Base-by-base conservation (phyloP, 2,888 invertebrate species). In the Torymus texanus region DNA sequence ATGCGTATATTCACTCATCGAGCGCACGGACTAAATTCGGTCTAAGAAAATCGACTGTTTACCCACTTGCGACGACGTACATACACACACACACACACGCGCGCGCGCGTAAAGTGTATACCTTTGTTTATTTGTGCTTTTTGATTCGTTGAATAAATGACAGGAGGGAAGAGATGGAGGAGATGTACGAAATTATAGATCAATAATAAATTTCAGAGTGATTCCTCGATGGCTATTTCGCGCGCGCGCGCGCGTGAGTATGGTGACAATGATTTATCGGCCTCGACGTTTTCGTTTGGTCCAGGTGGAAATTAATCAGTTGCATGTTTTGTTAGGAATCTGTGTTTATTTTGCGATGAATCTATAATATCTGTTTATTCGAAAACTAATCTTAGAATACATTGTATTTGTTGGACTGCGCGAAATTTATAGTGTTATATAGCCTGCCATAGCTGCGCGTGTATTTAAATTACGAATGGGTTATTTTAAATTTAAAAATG, bases 121-220 rank as follows among this genome's bases (percentile, higher is more conserved):
- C 29, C 53, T 61, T 66, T 71, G 66, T 79, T 79, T 75, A 79
- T 59, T 66, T 71, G 29, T 5, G 56, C 29, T 41, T 63, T 63
- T 67, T 24, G 21, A 71, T 59, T 50, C 12, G 11, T n/a, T 71
- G 71, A 59, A 75, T 74, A 71, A 75, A 79, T 65, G 29, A 5
- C 4, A 21, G 21, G 21, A 21, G 21, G 21, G 21, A 21, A 21
- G 21, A 21, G 21, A n/a, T n/a, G 21, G 21, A 21, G 50, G 51
- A 11, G 29, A 29, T 1, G 50, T 53, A 55, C 14, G 62, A 74
- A 79, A 41, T 63, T 71, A 68, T 75, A 71, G 59, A 79, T 59
- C 53, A 56, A 74, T 70, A 79, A 79, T 65, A 74, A 72, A 51
- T 24, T 29, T 29, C 14, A 65, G n/a, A 51, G 71, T 63, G 16